phyloP scores from a whole-genome alignment of 1,140 invertebrate species.

The Ostrea denselamellosa region DNA sequence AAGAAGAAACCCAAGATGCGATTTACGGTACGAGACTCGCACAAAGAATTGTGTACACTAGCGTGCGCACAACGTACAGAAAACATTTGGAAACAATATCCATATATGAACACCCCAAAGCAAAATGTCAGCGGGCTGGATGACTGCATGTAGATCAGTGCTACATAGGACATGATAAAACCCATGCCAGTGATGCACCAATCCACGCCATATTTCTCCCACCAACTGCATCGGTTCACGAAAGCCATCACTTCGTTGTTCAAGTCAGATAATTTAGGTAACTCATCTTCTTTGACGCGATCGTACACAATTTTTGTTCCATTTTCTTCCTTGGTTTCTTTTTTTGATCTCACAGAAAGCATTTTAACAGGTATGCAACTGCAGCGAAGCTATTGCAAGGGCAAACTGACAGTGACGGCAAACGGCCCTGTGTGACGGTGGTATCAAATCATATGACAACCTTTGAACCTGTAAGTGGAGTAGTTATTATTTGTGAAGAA shows the following conservation, averaged over 20 bases:
- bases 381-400: not conserved
- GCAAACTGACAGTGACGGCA: not conserved
- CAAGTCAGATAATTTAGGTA: conserved; percentile 68
- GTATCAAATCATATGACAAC: not conserved
- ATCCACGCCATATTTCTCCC: conserved; percentile 72
- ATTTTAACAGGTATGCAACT: not conserved
- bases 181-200: conserved; percentile 58
- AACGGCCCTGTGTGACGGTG: too few species aligned
- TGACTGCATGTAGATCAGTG: conserved; percentile 59
- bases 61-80: conserved; percentile 67
- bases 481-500: not conserved
- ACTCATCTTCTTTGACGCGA: conserved; percentile 63
- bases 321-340: conserved; percentile 13
- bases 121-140: conserved; percentile 41
- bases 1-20: conserved; percentile 63
- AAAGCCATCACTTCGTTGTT: conserved; percentile 62
- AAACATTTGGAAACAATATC: conserved; percentile 65
- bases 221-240: conserved; percentile 63
- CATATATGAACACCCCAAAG: conserved; percentile 64
- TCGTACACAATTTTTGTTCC: conserved; percentile 50
- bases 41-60: conserved; percentile 65
- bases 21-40: conserved; percentile 56
- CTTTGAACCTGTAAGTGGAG: conserved; percentile 30
- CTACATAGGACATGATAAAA: conserved; percentile 53
- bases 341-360: not conserved